phyloP scores from a whole-genome alignment of 2,797 vertebrate species.

The Chaunax sp. region DNA sequence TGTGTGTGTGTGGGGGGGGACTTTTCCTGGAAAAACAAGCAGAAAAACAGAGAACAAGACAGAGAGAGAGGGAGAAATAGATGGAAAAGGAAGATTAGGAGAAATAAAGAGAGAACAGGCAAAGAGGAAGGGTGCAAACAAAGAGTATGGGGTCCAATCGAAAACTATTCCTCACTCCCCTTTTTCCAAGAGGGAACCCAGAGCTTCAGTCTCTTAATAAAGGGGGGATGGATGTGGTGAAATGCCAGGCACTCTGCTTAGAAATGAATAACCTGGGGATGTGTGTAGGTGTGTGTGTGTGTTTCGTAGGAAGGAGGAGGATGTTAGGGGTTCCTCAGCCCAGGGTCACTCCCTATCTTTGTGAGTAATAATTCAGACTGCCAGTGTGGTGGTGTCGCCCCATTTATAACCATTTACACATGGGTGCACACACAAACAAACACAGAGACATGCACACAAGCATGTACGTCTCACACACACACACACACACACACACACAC shows the following conservation, averaged over 20 bases:
- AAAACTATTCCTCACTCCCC: conserved; percentile 85
- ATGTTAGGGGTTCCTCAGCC: conserved; percentile 70
- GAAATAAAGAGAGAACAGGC: conserved; percentile 56
- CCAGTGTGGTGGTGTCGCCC: conserved; percentile 91
- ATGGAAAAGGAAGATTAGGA: conserved; percentile 58
- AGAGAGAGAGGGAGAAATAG: conserved; percentile 16
- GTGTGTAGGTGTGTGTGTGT: conserved; percentile 64
- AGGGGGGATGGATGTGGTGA: conserved; percentile 88
- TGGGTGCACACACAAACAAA: conserved; percentile 37
- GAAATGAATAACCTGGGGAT: conserved; percentile 86
- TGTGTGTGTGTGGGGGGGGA: conserved; percentile 10
- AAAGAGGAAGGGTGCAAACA: conserved; percentile 66
- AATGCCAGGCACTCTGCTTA: conserved; percentile 87
- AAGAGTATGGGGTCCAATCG: conserved; percentile 67
- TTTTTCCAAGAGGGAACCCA: conserved; percentile 33
- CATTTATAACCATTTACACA: conserved; percentile 96
- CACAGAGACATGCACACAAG: conserved; percentile 5
- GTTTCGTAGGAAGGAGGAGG: conserved; percentile 48
- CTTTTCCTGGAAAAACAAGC: conserved; percentile 12
- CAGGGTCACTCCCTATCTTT: conserved; percentile 85
- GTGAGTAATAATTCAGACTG: conserved; percentile 96
- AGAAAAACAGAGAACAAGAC: conserved; percentile 14
- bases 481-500: conserved; percentile 15
- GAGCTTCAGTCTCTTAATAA: conserved; percentile 86
- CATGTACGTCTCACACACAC: conserved; percentile 8